phyloP scores from a whole-genome alignment of 2,113 vertebrate genomes.

The Tetrao urogallus region DNA sequence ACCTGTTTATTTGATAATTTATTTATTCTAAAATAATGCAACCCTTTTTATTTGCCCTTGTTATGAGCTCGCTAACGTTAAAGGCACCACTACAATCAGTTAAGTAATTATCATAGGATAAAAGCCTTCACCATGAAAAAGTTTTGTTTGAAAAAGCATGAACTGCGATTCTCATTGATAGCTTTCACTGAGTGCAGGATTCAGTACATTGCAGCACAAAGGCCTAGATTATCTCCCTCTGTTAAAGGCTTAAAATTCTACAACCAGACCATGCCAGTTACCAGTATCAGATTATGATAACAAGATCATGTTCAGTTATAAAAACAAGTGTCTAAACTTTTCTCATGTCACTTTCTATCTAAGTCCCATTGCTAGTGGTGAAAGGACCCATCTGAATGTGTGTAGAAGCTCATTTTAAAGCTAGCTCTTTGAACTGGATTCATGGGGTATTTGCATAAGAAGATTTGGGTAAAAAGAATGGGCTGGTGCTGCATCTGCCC shows the following conservation, averaged over 20 bases:
- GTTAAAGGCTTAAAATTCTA: conserved; percentile 89
- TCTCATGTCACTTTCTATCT: conserved; percentile 98
- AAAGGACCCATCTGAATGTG: conserved; percentile 84
- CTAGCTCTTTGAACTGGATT: conserved; percentile 97
- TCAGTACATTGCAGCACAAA: conserved; percentile 94
- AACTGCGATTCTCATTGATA: conserved; percentile 86
- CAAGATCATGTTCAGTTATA: conserved; percentile 97
- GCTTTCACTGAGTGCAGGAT: conserved; percentile 87
- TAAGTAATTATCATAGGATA: conserved; percentile 91
- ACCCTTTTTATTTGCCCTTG: conserved; percentile 42
- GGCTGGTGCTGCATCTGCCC: conserved; percentile 91
- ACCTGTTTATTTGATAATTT: conserved; percentile 50
- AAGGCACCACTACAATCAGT: conserved; percentile 81
- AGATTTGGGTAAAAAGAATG: conserved; percentile 97
- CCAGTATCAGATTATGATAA: conserved; percentile 96
- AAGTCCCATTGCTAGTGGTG: conserved; percentile 80
- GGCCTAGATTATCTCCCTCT: conserved; percentile 92
- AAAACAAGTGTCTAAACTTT: conserved; percentile 99
- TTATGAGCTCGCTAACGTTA: conserved; percentile 59
- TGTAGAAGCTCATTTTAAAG: conserved; percentile 91
- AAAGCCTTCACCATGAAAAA: conserved; percentile 89
- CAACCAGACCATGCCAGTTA: conserved; percentile 89
- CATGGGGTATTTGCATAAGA: conserved; percentile 99
- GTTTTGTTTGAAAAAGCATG: conserved; percentile 86
- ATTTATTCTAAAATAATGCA: conserved; percentile 58